These are phyloP conservation scores for Alosa sapidissima DNA, from an alignment of 2,797 vertebrate genomes.

Conservation along the genomic window DNA sequence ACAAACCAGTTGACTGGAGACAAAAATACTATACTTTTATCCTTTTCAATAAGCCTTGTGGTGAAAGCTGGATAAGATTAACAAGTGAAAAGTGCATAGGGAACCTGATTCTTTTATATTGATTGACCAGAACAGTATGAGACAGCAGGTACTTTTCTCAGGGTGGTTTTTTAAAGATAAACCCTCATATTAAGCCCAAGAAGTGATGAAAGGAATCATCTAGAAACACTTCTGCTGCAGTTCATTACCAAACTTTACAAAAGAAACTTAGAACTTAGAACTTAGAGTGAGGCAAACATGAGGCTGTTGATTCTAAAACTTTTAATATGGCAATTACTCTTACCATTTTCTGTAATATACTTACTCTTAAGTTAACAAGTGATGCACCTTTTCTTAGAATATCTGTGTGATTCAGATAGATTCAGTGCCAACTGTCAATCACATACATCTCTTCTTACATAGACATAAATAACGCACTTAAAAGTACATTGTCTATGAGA, in stretches of 20 bases:
- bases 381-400: background rate
- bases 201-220: too few species aligned
- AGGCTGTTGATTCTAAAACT: background rate
- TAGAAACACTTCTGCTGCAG: too few species aligned
- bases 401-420: background rate
- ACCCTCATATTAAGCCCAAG: too few species aligned
- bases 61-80: background rate
- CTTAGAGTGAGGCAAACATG: background rate
- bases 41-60: background rate
- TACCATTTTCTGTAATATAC: background rate
- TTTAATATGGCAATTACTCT: background rate
- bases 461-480: background rate
- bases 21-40: conserved; percentile 1
- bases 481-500: background rate
- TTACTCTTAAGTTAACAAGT: background rate
- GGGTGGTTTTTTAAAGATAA: too few species aligned
- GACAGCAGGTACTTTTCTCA: background rate
- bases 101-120: background rate
- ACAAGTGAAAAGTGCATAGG: background rate
- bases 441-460: background rate
- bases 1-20: background rate
- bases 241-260: too few species aligned
- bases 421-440: background rate
- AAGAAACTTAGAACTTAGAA: background rate
- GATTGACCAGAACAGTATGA: background rate